phyloP scores from a whole-genome alignment of 2,113 vertebrate genomes.

The Channa argus region DNA sequence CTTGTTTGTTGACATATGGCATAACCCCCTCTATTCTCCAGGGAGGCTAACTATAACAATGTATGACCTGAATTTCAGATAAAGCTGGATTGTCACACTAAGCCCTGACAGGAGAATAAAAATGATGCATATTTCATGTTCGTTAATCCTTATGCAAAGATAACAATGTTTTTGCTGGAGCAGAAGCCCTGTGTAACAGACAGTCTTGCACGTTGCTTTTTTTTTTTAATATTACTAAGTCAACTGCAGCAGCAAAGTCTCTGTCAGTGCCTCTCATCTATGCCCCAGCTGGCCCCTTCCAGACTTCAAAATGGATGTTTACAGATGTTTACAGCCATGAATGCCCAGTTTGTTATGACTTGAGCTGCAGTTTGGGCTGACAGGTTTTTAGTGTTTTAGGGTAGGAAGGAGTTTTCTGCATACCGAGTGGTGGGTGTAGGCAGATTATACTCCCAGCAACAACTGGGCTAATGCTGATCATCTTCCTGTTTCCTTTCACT shows the following conservation, averaged over 20 bases:
- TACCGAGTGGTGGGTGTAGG: conserved; percentile 65
- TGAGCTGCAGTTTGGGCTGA: conserved; percentile 27
- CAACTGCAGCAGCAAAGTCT: conserved; percentile 12
- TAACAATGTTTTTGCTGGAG: conserved; percentile 8
- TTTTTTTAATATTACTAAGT: conserved; percentile 7
- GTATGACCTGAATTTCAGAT: conserved; percentile 75
- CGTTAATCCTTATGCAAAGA: conserved; percentile 20
- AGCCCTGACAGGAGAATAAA: conserved; percentile 15
- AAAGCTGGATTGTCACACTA: conserved; percentile 51
- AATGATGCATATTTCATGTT: conserved; percentile 1
- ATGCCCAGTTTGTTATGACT: conserved; percentile 73
- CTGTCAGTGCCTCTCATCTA: conserved; percentile 43
- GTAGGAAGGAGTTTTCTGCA: conserved; percentile 57
- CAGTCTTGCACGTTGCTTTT: background rate
- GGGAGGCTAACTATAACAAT: conserved; percentile 67
- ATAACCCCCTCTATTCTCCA: conserved; percentile 55
- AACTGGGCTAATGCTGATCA: conserved; percentile 35
- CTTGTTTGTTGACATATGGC: conserved; percentile 74
- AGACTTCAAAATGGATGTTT: conserved; percentile 41
- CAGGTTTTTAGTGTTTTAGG: conserved; percentile 37
- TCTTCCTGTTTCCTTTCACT: conserved; percentile 62
- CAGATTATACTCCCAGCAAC: conserved; percentile 59
- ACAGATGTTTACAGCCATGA: conserved; percentile 59
- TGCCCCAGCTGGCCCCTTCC: conserved; percentile 21
- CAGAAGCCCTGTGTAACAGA: background rate